Base-by-base conservation (phyloP, 2,888 invertebrate species). In the Conus canariensis region DNA sequence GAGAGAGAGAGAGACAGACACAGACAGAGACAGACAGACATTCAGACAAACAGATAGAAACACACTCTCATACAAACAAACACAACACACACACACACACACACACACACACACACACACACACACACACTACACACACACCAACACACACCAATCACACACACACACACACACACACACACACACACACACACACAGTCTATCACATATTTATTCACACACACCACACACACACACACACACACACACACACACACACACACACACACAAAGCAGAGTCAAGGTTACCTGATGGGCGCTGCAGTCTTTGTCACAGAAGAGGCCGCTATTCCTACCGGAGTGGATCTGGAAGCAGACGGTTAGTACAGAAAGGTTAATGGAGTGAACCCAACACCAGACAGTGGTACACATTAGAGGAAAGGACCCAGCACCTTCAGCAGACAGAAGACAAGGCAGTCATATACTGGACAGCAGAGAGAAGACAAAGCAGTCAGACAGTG, bases 281-380 rank as follows among this genome's bases (percentile, higher is more conserved):
- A 45, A 45, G 9, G 70, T 90, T 89, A 92, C 92, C 88, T 92
- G 91, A 85, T 90, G 74, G 6, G 82, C 82, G 80, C 92, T 91
- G 90, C 92, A 92, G 74, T 90, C 90, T 67, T 90, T 88, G 85
- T 92, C 92, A 87, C 92, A 92, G 74, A 92, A 92, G 77, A 92
- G 87, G 59, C 89, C 91, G 64, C 92, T 91, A n/a, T 91, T 87
- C 45, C 91, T 89, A n/a, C 89, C 89, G n/a, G 89, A 89, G 67
- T 85, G 85, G 25, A 89, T 85, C 89, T 89, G 89, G 12, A 89
- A 89, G 25, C 45, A 82, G 7, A 89, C 25, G 86, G 85, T 86
- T 86, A 86, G 86, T 86, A 19, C 30, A 16, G n/a, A 60, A 86
- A 0, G 60, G 86, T 86, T 86, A 64, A 30, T 25, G 30, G 59